A percentile compares a stretch with the other conserved stretches of the same genome.
These are phyloP conservation scores for Nomia melanderi DNA, from an alignment of 1,140 invertebrate species.

Conservation along the genomic window DNA sequence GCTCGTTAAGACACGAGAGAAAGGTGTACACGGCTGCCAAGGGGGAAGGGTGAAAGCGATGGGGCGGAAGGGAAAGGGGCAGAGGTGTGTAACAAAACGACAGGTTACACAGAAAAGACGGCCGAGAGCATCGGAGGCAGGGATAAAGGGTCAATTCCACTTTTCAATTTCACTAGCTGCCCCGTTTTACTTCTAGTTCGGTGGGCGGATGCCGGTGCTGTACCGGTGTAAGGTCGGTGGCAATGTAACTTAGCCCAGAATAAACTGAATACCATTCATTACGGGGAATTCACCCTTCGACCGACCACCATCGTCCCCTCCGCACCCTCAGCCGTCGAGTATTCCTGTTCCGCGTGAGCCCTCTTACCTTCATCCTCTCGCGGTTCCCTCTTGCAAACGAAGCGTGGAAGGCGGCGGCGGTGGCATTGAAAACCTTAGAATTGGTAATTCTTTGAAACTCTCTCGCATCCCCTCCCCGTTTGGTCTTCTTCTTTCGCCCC, in stretches of 20 bases:
- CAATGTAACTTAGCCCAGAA: conserved; percentile 71
- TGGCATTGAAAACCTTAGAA: conserved; percentile 72
- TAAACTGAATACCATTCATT: conserved; percentile 79
- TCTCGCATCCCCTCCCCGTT: neutral
- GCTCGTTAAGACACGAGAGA: conserved; percentile 11
- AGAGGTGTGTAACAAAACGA: conserved; percentile 38
- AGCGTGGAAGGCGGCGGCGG: conserved; percentile 54
- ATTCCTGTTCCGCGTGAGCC: conserved; percentile 26
- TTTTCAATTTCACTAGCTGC: conserved; percentile 66
- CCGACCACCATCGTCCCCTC: conserved; percentile 19
- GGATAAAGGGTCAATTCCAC: conserved; percentile 62
- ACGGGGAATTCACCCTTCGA: conserved; percentile 61
- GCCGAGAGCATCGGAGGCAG: conserved; percentile 35
- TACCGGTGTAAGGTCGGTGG: conserved; percentile 47
- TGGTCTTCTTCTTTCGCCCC: conserved; percentile 27
- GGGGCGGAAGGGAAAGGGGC: conserved; percentile 35
- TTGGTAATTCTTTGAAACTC: conserved; percentile 75
- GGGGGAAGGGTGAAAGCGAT: conserved; percentile 15
- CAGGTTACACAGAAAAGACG: conserved; percentile 22
- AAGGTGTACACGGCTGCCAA: neutral
- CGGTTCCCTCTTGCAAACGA: conserved; percentile 49
- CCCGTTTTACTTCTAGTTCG: conserved; percentile 63
- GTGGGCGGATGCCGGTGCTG: conserved; percentile 49
- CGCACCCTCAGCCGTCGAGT: conserved; percentile 17
- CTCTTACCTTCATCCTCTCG: conserved; percentile 4